Percentiles rank a stretch among this genome's conserved stretches.
Conservation (phyloP, 2,797 vertebrate genomes). For the Pseudocheirus occidentalis region DNA sequence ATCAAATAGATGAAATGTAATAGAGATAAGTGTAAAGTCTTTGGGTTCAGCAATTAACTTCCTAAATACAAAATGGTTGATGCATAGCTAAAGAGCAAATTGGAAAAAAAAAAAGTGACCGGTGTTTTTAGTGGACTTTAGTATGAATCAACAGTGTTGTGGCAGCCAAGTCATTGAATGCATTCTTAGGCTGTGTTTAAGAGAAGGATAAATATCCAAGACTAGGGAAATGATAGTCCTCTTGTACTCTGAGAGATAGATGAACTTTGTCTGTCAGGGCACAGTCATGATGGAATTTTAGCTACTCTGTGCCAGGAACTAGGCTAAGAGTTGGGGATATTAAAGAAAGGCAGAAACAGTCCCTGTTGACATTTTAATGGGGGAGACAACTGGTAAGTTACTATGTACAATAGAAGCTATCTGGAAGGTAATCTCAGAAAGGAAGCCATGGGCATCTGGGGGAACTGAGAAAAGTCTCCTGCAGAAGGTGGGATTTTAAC, state of each 20-base stretch:
- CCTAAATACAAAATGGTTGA: neutral
- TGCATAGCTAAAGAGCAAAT: neutral
- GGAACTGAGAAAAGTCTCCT: neutral
- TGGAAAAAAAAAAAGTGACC: neutral
- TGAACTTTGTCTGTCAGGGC: neutral
- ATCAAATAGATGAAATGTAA: neutral
- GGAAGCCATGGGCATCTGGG: neutral
- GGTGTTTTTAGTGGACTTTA: neutral
- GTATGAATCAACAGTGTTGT: neutral
- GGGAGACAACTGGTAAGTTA: neutral
- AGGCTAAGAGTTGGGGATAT: neutral
- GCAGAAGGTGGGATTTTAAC: neutral
- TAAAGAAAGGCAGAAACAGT: neutral
- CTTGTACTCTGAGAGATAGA: neutral
- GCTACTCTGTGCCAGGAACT: neutral
- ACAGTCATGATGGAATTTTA: neutral
- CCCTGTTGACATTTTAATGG: neutral
- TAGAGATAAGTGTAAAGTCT: neutral
- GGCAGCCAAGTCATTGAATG: neutral
- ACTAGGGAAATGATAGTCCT: neutral
- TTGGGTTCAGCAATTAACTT: neutral
- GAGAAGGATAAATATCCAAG: neutral
- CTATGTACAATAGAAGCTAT: neutral
- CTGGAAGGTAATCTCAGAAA: neutral
- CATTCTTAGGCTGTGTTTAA: neutral